Evolutionary conservation across 2,113 vertebrate species (phyloP).

Genomic region (Tragelaphus scriptus): DNA sequence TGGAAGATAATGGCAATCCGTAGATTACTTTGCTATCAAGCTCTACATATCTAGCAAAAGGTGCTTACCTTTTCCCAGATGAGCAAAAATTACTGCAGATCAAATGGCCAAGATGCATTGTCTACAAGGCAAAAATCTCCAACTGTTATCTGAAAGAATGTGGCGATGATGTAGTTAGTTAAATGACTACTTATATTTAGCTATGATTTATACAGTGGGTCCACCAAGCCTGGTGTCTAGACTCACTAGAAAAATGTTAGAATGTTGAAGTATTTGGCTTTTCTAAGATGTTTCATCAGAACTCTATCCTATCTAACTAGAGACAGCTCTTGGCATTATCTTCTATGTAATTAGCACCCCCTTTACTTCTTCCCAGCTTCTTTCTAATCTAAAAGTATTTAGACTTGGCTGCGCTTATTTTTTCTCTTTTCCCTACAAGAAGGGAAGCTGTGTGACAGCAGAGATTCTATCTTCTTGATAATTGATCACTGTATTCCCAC

Average conservation of each 20-base stretch:
- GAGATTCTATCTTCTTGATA: not conserved
- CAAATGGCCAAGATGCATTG: not conserved
- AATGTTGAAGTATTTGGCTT: not conserved
- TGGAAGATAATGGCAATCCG: not conserved
- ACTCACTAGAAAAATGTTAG: not conserved
- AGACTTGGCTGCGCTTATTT: not conserved
- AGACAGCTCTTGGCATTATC: not conserved
- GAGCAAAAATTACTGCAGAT: not conserved
- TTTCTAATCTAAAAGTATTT: not conserved
- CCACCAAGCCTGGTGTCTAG: not conserved
- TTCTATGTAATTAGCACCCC: not conserved
- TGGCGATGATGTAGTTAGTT: not conserved
- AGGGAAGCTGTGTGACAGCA: not conserved
- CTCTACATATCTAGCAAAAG: not conserved
- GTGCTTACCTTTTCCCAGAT: not conserved
- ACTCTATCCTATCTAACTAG: not conserved
- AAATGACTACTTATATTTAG: not conserved
- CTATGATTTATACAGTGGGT: not conserved
- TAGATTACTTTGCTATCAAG: not conserved
- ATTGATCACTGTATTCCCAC: not conserved
- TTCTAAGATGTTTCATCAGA: not conserved
- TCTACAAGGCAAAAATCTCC: not conserved
- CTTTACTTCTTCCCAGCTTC: not conserved
- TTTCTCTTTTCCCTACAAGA: not conserved
- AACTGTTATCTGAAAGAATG: not conserved